Conservation (phyloP, 2,888 invertebrate genomes). For the Oligia latruncula region DNA sequence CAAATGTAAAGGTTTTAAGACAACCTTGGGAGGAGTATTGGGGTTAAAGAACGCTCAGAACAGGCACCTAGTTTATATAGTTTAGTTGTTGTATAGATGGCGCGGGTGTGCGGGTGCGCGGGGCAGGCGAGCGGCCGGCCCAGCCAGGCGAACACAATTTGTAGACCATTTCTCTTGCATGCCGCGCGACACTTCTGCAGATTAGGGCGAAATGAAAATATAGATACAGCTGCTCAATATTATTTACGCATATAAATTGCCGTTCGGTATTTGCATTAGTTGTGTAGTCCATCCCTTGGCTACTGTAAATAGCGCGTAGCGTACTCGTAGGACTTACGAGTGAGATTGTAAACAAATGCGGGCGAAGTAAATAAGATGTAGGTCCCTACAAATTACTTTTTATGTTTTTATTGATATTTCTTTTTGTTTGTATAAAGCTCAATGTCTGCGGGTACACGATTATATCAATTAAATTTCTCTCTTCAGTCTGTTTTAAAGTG, state of each 20-base stretch:
- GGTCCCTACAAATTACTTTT: not conserved
- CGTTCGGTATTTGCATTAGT: slow-evolving; percentile 34
- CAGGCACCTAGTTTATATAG: slow-evolving; percentile 53
- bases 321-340: not conserved
- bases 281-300: slow-evolving; percentile 13
- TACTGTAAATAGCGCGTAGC: slow-evolving; percentile 5
- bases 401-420: not conserved
- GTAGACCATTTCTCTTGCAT: slow-evolving; percentile 85
- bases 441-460: not conserved
- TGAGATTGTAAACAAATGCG: slow-evolving; percentile 5
- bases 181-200: slow-evolving; percentile 80
- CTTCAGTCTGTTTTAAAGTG: not conserved
- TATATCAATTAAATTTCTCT: not conserved
- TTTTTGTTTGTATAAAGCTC: not conserved
- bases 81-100: slow-evolving; percentile 62
- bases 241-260: slow-evolving; percentile 45
- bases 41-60: slow-evolving; percentile 50
- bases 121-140: slow-evolving; percentile 67
- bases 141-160: slow-evolving; percentile 84
- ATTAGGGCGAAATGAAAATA: slow-evolving; percentile 77
- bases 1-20: slow-evolving; percentile 39
- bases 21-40: slow-evolving; percentile 50
- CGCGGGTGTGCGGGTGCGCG: slow-evolving; percentile 67
- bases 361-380: slow-evolving; percentile 2
- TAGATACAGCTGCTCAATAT: slow-evolving; percentile 70